Evolutionary conservation across 2,888 invertebrate genomes (phyloP), one percentile per base, ranked within the genome.

Genomic region (Plebejus argus): DNA sequence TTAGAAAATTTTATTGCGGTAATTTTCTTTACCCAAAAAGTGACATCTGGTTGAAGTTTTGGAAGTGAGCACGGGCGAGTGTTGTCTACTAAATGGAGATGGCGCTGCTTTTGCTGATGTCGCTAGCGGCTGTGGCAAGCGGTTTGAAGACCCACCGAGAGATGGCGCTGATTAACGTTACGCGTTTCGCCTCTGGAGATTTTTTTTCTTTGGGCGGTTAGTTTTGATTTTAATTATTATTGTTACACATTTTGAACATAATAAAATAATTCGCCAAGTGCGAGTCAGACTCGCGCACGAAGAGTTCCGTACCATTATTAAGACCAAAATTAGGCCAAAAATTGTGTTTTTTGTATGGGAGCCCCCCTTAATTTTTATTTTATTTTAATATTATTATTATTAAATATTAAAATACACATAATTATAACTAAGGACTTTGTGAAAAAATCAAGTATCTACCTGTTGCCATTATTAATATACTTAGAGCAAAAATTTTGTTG

Each of bases 171-270:
- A 89, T 90, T 39, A 94, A 95, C 79, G 90, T 96, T 76, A 96
- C 95, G 10, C 91, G 96, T 82, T 94, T 95, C 80, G 95, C 95
- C 76, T 92, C 91, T 78, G 96, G 96, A 18, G 96, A 96, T 87
- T 88, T 95, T 76, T 96, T 96, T 84, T 91, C 94, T 56, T 88
- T 95, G 71, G 86, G 92, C 83, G 95, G 95, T 95, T 82, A 89
- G 90, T 78, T 71, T 70, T 7, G 12, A 56, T 76, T 71, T 33
- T 49, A 45, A 53, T 53, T 74, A 15, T 10, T 33, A 20, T 35
- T 35, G n/a, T 15, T 70, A 58, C n/a, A 35, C 49, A 45, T 45
- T 45, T 45, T 20, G 18, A 53, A 77, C 71, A 75, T 33, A 39
- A 33, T n/a, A n/a, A n/a, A n/a, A n/a, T n/a, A n/a, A n/a, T n/a